These are phyloP conservation scores for Cynaeus angustus DNA, from an alignment of 2,888 invertebrate genomes.

Conservation along the genomic window DNA sequence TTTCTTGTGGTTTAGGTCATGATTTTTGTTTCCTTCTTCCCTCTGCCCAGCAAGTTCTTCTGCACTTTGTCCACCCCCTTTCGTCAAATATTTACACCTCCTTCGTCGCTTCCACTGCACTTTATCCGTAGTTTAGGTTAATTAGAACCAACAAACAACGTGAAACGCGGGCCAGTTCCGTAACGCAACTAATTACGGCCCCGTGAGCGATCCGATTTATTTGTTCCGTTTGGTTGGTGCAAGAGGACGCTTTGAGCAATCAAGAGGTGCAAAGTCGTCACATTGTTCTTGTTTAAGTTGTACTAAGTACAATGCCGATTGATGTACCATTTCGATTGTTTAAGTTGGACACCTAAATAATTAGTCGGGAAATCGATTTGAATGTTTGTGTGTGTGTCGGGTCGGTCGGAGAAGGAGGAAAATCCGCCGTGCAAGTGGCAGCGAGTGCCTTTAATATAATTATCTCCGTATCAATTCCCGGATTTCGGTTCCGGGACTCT, in stretches of 20 bases:
- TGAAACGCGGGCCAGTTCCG: constrained; percentile 37
- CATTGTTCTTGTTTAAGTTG: constrained; percentile 67
- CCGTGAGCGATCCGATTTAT: constrained; percentile 46
- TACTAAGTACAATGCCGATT: no score
- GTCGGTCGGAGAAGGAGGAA: constrained; percentile 17
- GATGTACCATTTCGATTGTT: constrained; percentile 67
- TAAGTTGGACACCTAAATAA: constrained; percentile 61
- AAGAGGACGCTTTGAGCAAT: constrained; percentile 63
- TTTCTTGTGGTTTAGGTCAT: no score
- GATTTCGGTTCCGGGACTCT: constrained; percentile 43
- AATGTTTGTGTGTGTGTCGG: background rate
- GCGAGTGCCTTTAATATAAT: constrained; percentile 47
- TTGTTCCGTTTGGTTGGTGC: constrained; percentile 46
- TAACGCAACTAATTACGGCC: constrained; percentile 40
- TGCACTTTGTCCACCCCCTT: no score
- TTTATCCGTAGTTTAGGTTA: constrained; percentile 21
- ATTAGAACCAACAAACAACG: constrained; percentile 26
- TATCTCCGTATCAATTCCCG: constrained; percentile 49
- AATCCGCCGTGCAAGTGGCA: constrained; percentile 43
- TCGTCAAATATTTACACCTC: constrained; percentile 14
- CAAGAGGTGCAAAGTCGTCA: constrained; percentile 65
- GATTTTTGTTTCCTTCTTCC: no score
- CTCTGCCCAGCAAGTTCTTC: no score
- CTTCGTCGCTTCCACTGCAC: constrained; percentile 6
- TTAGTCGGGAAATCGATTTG: background rate